Base-by-base conservation (phyloP, 2,888 invertebrate genomes). In the Serrognathus titanus region DNA sequence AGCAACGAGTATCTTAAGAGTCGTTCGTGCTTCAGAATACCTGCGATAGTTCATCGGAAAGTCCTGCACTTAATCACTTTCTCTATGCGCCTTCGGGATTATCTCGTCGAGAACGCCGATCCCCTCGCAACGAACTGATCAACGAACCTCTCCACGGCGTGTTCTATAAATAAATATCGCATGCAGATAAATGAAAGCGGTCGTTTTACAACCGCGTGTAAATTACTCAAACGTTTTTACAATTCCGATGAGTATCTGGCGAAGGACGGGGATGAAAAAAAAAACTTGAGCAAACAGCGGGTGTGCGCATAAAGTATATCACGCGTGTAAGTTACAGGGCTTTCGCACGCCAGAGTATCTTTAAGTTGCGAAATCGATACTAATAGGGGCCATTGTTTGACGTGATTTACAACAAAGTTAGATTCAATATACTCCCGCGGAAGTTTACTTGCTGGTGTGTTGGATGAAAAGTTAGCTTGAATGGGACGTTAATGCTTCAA, bases 351-450 rank as follows among this genome's bases (percentile, higher is more conserved):
- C 48, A 49, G 41, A 43, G 49, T 49, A 54, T 49, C 49, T 43
- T 54, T 41, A 48, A 53, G 48, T 53, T 54, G 48, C 24, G 37
- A 49, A 54, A 54, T 54, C 54, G 48, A 54, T 54, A 54, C 54
- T 54, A 54, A 54, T 54, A 54, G 49, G 24, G 48, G 48, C 54
- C 41, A 49, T 54, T 54, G 54, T 49, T 54, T 20, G 36, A 43
- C 49, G 40, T 49, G 54, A 54, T 54, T 36, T 54, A 54, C 41
- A 49, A 45, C 37, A 41, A 37, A 35, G 41, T 43, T 43, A 43
- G 49, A 48, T 54, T 54, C 49, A 54, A 54, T 41, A 43, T 48
- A 48, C 53, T 53, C 48, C 24, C 24, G 41, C 41, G 40, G 53
- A 53, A 53, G 53, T 53, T 47, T 48, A 53, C 48, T 40, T 16